phyloP scores from a whole-genome alignment of 1,140 invertebrate genomes.

The Eriosoma lanigerum region DNA sequence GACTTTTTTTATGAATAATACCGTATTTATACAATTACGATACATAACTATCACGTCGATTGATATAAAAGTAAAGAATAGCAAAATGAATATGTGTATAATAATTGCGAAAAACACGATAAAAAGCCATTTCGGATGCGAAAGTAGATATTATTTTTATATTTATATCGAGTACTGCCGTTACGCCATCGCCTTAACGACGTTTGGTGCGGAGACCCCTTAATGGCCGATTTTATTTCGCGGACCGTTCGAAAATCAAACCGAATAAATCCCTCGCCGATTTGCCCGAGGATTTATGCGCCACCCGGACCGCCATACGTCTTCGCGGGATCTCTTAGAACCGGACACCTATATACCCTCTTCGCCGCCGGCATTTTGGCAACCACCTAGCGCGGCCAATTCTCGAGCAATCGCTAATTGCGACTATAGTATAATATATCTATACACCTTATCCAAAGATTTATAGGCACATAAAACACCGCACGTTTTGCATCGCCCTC shows the following conservation, averaged over 20 bases:
- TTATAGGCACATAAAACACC: constrained; percentile 4
- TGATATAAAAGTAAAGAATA: too few relatives aligned
- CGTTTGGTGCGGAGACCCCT: not conserved
- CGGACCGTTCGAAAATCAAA: constrained; percentile 7
- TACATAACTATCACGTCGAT: too few relatives aligned
- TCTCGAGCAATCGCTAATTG: constrained; percentile 13
- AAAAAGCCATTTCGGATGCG: not conserved
- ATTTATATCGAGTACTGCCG: too few relatives aligned
- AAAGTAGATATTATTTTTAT: too few relatives aligned
- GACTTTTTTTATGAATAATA: too few relatives aligned
- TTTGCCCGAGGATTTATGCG: not conserved
- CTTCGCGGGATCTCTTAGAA: not conserved
- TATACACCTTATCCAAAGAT: not conserved
- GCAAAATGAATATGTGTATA: too few relatives aligned
- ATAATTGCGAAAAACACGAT: not conserved
- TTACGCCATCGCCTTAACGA: not conserved
- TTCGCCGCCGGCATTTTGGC: not conserved
- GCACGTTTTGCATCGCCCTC: not conserved
- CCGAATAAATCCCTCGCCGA: constrained; percentile 9
- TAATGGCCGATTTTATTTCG: constrained; percentile 26
- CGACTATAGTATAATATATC: too few relatives aligned
- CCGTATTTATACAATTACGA: too few relatives aligned
- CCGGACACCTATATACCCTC: not conserved
- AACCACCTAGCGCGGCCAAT: not conserved
- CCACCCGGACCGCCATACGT: not conserved